Base-by-base conservation (phyloP, 2,113 vertebrate species). In the Passer montanus region DNA sequence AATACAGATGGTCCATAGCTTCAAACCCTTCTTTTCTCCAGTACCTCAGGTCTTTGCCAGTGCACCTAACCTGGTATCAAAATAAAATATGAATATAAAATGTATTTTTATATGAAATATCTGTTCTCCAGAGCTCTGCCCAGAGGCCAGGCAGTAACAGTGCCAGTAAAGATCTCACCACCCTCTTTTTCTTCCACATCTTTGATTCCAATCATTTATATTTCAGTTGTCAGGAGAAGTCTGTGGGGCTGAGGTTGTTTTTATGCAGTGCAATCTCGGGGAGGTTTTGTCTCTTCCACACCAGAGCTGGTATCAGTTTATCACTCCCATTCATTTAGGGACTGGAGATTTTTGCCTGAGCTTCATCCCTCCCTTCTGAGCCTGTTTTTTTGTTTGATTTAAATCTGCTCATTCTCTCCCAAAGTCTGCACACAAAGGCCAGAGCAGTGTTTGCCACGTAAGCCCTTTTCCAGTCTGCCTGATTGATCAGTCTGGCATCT, bases 401-500 rank as follows among this genome's bases (percentile, higher is more conserved):
- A 43, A 90, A 95, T 73, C 76, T 96, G 84, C 90, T 95, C 86
- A 93, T 91, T 93, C 77, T 95, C 90, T 94, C 39, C 68, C 77
- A 70, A 89, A 87, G 73, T 86, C 87, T 91, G 77, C 82, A 69
- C 64, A 94, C 93, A 91, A 93, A 97, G 89, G 79, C 15, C 72
- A 50, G 63, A 9, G 73, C 80, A 59, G 63, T 15, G 81, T 95
- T 79, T 62, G 53, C 69, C 83, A 91, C 35, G 1, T 77, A 85
- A 97, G 89, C 91, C 78, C 82, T 64, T 95, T 91, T 91, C 91
- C 94, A 97, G 87, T 84, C 89, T 91, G 75, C 93, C 91, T 95
- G 94, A 94, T 73, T 94, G 90, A 93, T 97, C 90, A 87, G 90
- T 92, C 91, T 89, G 86, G 94, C 70, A 86, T 84, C 85, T 89